Percentiles rank a stretch among this genome's conserved stretches.
These are phyloP conservation scores for Oriolus oriolus DNA, from an alignment of 2,113 vertebrate genomes.

Conservation along the genomic window DNA sequence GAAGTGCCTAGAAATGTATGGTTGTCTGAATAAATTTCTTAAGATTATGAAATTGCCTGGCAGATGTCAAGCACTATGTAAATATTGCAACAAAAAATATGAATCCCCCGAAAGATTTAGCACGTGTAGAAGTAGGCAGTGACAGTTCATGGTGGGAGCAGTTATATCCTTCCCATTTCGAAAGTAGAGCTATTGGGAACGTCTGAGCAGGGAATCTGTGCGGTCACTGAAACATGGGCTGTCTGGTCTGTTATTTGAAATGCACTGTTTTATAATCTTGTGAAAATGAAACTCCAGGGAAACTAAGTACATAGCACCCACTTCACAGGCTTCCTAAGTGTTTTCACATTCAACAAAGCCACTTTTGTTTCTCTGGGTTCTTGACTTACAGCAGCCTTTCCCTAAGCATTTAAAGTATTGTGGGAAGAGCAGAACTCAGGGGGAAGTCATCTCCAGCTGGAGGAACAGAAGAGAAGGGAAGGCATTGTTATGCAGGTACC, in stretches of 20 bases:
- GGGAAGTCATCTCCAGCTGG: background rate
- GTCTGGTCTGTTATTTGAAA: background rate
- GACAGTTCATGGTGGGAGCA: background rate
- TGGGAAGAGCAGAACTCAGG: background rate
- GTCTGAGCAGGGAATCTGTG: constrained; percentile 6
- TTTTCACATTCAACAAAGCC: background rate
- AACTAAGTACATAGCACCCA: background rate
- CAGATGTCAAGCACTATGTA: background rate
- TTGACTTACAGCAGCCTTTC: background rate
- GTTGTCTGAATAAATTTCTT: background rate
- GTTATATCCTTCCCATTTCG: background rate
- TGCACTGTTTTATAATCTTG: background rate
- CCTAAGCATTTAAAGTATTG: background rate
- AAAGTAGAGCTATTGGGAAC: background rate
- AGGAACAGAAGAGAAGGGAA: background rate
- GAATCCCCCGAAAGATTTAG: background rate
- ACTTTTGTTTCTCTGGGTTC: background rate
- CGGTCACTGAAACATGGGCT: background rate
- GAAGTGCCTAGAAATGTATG: background rate
- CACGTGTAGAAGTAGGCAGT: background rate
- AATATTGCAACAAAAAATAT: background rate
- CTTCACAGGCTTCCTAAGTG: background rate
- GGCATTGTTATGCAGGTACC: background rate
- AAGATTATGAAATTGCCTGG: background rate
- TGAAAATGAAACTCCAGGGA: background rate